phyloP scores from a whole-genome alignment of 2,888 invertebrate genomes.

The Torymus auratus region DNA sequence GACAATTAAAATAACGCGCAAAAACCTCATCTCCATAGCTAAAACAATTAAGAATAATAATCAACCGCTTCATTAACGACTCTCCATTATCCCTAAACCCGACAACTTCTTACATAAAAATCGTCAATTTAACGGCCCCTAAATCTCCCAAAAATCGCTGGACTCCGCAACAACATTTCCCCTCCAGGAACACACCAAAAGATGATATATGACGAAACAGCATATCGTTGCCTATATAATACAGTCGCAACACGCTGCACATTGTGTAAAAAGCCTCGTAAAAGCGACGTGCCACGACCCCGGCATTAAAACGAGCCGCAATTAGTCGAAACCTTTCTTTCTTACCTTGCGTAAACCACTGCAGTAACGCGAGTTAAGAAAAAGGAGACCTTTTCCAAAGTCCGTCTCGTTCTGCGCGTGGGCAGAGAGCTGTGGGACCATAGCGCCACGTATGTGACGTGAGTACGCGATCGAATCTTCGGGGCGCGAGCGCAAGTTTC shows the following conservation, averaged over 20 bases:
- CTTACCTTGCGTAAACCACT: conserved; percentile 10
- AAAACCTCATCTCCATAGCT: no score
- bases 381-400: no score
- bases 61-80: no score
- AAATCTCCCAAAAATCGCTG: no score
- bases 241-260: background rate
- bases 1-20: no score
- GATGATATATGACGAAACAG: conserved; percentile 46
- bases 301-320: conserved; percentile 14
- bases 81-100: no score
- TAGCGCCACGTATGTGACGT: background rate
- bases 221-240: background rate
- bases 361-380: no score
- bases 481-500: background rate
- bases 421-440: background rate
- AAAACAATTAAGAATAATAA: no score
- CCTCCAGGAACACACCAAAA: background rate
- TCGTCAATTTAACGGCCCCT: no score
- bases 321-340: conserved; percentile 18
- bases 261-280: conserved; percentile 33
- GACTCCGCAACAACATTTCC: background rate
- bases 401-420: background rate
- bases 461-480: background rate
- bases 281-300: conserved; percentile 19
- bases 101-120: no score